Percentiles rank a stretch among this genome's conserved stretches.
Evolutionary conservation across 1,140 invertebrate genomes (phyloP).

Genomic region (Aphidius ervi): DNA sequence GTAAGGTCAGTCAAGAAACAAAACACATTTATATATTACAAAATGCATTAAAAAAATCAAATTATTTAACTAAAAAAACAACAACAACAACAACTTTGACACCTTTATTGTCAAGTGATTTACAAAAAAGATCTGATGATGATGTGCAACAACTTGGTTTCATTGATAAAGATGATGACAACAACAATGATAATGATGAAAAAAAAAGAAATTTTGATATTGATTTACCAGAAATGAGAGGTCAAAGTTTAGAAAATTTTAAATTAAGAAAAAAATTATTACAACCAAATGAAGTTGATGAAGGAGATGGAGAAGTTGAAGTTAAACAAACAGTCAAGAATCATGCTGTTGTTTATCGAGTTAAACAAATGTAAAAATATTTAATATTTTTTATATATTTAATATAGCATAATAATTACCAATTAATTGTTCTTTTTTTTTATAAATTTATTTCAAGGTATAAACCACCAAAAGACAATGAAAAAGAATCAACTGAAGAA

Average conservation of each 20-base stretch:
- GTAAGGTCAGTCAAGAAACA: conserved; percentile 44
- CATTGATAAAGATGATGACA: conserved; percentile 15
- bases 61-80: conserved; percentile 14
- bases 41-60: conserved; percentile 35
- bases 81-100: conserved; percentile 10
- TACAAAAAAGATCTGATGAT: conserved; percentile 30
- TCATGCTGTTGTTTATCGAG: conserved; percentile 44
- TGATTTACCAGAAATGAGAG: conserved; percentile 29
- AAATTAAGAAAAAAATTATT: conserved; percentile 37
- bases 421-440: conserved; percentile 2
- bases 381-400: background rate
- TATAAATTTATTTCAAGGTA: conserved; percentile 24
- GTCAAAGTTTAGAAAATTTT: conserved; percentile 41
- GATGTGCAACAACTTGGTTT: conserved; percentile 6
- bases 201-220: conserved; percentile 11
- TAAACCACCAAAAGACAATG: conserved; percentile 27
- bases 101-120: conserved; percentile 7
- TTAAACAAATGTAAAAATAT: conserved; percentile 38
- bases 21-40: conserved; percentile 46
- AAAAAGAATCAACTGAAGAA: conserved; percentile 27
- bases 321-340: conserved; percentile 38
- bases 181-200: conserved; percentile 20
- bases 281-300: conserved; percentile 22
- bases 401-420: too few relatives aligned
- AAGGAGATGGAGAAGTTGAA: conserved; percentile 25